Conservation (phyloP, 2,797 vertebrate species). For the Halcyon badia region DNA sequence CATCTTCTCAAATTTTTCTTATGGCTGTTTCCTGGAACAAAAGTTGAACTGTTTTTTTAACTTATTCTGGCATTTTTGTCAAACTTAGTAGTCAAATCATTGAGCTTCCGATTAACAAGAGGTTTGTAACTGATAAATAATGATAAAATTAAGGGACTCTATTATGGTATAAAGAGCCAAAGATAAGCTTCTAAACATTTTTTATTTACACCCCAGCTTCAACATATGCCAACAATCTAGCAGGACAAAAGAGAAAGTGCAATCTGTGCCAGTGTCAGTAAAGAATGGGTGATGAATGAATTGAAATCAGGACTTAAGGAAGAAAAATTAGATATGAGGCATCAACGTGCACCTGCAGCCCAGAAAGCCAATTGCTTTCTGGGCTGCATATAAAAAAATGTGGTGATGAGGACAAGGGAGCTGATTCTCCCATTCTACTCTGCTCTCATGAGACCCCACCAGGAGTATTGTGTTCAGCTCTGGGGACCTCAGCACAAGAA, state of each 20-base stretch:
- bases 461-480: background rate
- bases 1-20: background rate
- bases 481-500: background rate
- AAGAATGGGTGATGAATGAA: background rate
- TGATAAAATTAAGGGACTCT: background rate
- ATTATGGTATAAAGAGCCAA: constrained; percentile 39
- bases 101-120: background rate
- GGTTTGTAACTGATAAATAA: constrained; percentile 31
- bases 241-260: constrained; percentile 48
- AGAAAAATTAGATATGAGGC: background rate
- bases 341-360: background rate
- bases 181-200: constrained; percentile 55
- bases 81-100: background rate
- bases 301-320: background rate
- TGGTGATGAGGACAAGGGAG: rapidly evolving
- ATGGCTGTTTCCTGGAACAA: background rate
- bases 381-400: background rate
- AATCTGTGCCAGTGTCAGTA: background rate
- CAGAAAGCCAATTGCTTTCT: rapidly evolving
- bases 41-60: background rate
- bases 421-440: background rate
- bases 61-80: background rate
- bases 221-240: constrained; percentile 58
- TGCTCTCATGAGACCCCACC: no score
- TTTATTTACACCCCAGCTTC: constrained; percentile 66